Base-by-base conservation (phyloP, 2,113 vertebrate species). In the Picathartes gymnocephalus region DNA sequence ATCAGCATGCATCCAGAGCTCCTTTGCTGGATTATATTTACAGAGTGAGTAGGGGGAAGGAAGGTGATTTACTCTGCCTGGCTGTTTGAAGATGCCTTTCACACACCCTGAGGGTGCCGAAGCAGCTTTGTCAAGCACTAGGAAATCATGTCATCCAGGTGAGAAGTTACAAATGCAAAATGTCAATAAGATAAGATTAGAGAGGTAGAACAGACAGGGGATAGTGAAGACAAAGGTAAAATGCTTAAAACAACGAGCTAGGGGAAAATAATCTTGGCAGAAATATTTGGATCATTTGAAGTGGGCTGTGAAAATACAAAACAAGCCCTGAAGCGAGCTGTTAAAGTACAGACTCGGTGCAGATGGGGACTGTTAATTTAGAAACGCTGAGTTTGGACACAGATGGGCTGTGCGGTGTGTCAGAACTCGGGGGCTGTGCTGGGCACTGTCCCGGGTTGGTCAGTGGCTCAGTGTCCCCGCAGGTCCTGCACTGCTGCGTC, bases 401-500 rank as follows among this genome's bases (percentile, higher is more conserved):
- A 3, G 30, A 2, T 44, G 13, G 2, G 8, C 48, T 50, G 22
- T 45, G 24, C 13, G 35, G 11, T 2, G 6, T 23, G 35, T 62
- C 18, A 22, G 35, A 86, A 9, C 13, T 3, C 19, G 7, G 45
- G 35, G n/a, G 37, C 7, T 5, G 24, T 27, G 50, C 14, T 27
- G n/a, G 62, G 40, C 25, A 2, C 53, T n/a, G 53, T 39, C 22
- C 7, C 1, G 5, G 3, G 4, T 30, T n/a, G 16, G 30, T 64
- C 24, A 33, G 15, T 19, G 30, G 10, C 42, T 30, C 33, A 3
- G 9, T 81, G 31, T 81, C 31, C 92, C 71, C 31, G 13, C 96
- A 99, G 99, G 99, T 99, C 85, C 97, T 99, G 40, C 99, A 99
- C 97, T 99, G 99, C 80, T 99, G 99, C 51, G 98, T 99, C 81